Evolutionary conservation across 2,888 invertebrate genomes (phyloP), one percentile per base, ranked within the genome.

Genomic region (Cordilura impudica): DNA sequence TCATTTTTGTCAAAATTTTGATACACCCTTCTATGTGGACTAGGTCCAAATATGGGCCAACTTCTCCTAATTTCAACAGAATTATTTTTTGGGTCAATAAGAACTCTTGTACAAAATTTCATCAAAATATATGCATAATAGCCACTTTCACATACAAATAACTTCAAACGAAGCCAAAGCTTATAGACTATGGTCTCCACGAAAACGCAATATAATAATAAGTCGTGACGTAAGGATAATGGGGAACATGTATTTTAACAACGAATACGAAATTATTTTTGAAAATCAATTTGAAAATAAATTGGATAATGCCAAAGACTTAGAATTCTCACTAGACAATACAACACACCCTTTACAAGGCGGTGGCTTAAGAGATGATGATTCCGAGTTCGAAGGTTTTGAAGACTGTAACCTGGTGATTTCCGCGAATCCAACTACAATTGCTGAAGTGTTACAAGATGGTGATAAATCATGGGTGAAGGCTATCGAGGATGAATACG

Each of bases 121-220:
- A n/a, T n/a, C n/a, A n/a, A n/a, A n/a, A n/a, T n/a, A n/a, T n/a
- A n/a, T n/a, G n/a, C n/a, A n/a, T n/a, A n/a, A n/a, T n/a, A n/a
- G n/a, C n/a, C n/a, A n/a, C n/a, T n/a, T n/a, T n/a, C n/a, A n/a
- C n/a, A n/a, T n/a, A n/a, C n/a, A n/a, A n/a, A n/a, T n/a, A n/a
- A n/a, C 81, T 26, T 77, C 71, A 2, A 49, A 63, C 2, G 73
- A 79, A 51, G 76, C 73, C 1, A 82, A 82, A 61, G 81, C 76
- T 8, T 83, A 81, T 45, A 65, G 81, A 4, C n/a, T 82, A 18
- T 81, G 58, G 51, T 72, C 58, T 4, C 61, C 61, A 18, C 31
- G 56, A 3, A 77, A 72, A 67, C 18, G 60, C 7, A 10, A 71
- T 5, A 21, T 79, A 0, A 76, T 81, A 16, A 74, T 81, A 3